A percentile compares a stretch with the other conserved stretches of the same genome.
Evolutionary conservation across 2,113 vertebrate species (phyloP).

Genomic region (Xyliphius kryptos): DNA sequence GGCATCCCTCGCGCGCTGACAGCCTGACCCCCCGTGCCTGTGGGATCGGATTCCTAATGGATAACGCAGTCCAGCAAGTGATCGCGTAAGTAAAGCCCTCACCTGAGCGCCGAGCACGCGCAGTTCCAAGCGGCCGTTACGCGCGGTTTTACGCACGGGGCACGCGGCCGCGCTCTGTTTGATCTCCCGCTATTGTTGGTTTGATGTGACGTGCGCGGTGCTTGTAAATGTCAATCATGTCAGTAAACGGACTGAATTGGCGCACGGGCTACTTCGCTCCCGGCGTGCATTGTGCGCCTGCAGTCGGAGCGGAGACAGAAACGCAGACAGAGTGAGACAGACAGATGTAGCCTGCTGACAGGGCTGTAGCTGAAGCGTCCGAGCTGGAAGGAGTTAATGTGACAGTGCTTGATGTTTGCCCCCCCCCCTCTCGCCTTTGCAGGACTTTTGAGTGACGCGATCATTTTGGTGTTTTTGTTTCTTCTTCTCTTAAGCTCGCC

Average conservation of each 20-base stretch:
- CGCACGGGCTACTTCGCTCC: slow-evolving; percentile 35
- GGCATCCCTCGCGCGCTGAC: slow-evolving; percentile 40
- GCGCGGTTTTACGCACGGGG: slow-evolving; percentile 17
- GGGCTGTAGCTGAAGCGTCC: slow-evolving; percentile 55
- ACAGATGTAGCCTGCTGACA: slow-evolving; percentile 63
- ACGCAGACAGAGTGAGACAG: slow-evolving; percentile 46
- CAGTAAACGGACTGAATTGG: slow-evolving; percentile 22
- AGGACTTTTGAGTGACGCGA: slow-evolving; percentile 82
- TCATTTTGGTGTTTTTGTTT: slow-evolving; percentile 65
- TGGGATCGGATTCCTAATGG: slow-evolving; percentile 50
- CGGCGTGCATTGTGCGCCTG: slow-evolving; percentile 35
- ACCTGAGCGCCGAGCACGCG: no score
- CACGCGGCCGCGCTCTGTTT: neutral
- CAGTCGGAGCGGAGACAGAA: slow-evolving; percentile 43
- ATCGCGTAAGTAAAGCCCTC: slow-evolving; percentile 56
- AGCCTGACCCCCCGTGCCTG: slow-evolving; percentile 39
- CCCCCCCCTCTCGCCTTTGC: slow-evolving; percentile 54
- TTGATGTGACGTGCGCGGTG: neutral
- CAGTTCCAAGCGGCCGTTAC: no score
- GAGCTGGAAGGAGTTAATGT: slow-evolving; percentile 69
- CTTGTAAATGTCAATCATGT: slow-evolving; percentile 33
- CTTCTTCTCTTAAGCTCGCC: slow-evolving; percentile 84
- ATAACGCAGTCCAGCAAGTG: slow-evolving; percentile 48
- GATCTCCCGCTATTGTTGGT: neutral
- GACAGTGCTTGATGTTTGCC: slow-evolving; percentile 70